Conservation (phyloP, 2,797 vertebrate genomes). For the Stomatorhinus walkeri region DNA sequence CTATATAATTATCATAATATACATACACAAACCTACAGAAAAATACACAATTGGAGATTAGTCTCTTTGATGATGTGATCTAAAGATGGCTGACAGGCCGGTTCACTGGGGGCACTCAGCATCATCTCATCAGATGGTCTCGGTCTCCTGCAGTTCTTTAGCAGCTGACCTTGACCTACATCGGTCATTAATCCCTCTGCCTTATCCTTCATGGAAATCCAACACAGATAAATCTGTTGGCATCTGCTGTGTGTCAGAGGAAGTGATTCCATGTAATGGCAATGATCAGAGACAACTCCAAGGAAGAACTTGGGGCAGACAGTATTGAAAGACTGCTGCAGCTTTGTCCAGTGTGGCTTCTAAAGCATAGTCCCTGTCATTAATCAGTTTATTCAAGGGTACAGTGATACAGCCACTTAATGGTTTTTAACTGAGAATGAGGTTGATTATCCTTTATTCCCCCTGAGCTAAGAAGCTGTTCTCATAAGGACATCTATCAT, state of each 20-base stretch:
- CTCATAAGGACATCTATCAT: conserved; percentile 10
- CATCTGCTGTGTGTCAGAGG: neutral
- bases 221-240: neutral
- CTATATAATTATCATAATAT: neutral
- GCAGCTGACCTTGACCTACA: neutral
- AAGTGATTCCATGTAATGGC: neutral
- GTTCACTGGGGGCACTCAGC: neutral
- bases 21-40: neutral
- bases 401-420: neutral
- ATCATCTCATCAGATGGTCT: neutral
- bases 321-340: neutral
- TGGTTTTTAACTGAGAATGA: neutral
- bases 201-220: neutral
- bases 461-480: neutral
- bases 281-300: neutral
- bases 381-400: neutral
- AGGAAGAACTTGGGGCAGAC: neutral
- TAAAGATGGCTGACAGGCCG: neutral
- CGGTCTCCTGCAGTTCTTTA: neutral
- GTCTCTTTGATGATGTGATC: neutral
- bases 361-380: neutral
- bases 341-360: neutral
- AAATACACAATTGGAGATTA: neutral
- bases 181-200: neutral
- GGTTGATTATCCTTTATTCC: neutral